Percentiles rank a stretch among this genome's conserved stretches.
phyloP scores from a whole-genome alignment of 2,888 invertebrate species.

The Andrena praecox region DNA sequence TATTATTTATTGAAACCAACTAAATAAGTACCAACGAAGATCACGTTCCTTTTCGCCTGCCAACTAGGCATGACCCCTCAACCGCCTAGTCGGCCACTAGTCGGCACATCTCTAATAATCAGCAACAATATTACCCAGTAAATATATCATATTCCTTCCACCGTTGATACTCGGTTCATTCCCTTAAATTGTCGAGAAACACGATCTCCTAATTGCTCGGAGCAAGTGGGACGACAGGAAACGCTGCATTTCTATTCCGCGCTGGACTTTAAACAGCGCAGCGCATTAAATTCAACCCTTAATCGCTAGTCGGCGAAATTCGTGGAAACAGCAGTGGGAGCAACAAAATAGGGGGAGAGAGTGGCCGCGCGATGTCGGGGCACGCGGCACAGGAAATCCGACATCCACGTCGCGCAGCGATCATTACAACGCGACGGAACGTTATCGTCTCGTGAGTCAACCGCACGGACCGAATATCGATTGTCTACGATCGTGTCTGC shows the following conservation, averaged over 20 bases:
- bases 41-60: no score
- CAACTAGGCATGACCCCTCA: no score
- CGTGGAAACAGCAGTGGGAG: no score
- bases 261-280: background rate
- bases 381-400: conserved; percentile 23
- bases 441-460: conserved; percentile 38
- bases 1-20: no score
- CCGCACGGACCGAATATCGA: conserved; percentile 55
- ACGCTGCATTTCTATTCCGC: background rate
- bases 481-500: conserved; percentile 51
- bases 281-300: background rate
- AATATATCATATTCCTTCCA: background rate
- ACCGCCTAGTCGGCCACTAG: no score
- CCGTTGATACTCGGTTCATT: background rate
- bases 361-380: no score
- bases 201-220: background rate
- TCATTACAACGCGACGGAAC: conserved; percentile 27
- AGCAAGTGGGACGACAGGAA: conserved; percentile 4
- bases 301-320: no score
- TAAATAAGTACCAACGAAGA: no score
- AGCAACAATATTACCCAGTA: no score
- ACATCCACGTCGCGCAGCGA: conserved; percentile 29
- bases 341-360: no score
- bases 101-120: no score
- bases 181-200: conserved; percentile 14